Base-by-base conservation (phyloP, 1,140 invertebrate species). In the Listronotus oregonensis region DNA sequence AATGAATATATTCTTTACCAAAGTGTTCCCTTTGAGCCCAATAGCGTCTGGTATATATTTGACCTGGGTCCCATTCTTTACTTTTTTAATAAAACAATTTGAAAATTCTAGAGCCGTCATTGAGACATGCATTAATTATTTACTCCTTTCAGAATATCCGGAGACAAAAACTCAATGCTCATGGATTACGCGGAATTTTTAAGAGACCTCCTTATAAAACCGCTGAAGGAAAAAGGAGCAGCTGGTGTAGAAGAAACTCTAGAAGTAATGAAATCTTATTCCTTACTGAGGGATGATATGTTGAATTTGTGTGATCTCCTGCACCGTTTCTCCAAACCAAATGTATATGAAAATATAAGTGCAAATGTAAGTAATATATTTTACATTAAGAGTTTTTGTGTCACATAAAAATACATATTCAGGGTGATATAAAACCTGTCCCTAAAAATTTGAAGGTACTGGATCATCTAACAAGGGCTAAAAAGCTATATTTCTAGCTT, bases 281-380 rank as follows among this genome's bases (percentile, higher is more conserved):
- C 91, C 79, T 82, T 99, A 40, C 77, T 94, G 21, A 87, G 93
- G 68, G 96, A 98, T 71, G 96, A 99, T 79, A 82, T 96, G 70
- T 95, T 97, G 67, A 91, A 89, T 12, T 80, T 98, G 9, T 79
- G 89, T 10, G 95, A 98, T 76, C 73, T 98, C 12, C 88, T 89
- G 0, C 72, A 85, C n/a, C 97, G 95, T 94, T 88, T 92, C 0
- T 86, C 87, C 60, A 85, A 87, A 67, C 14, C 7, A 66, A 90
- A 96, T 78, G 87, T 88, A 0, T 86, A 92, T 81, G 84, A 87
- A 63, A 79, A 84, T 56, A 82, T 98, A 32, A 89, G 93, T 69
- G 85, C 89, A 8, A 95, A 94, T 82, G 91, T 93, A 76, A 72
- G 50, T 61, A 31, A 17, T 58, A 27, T n/a, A n/a, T n/a, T n/a